Base-by-base conservation (phyloP, 2,888 invertebrate genomes). In the Gandaritis pyraliata region DNA sequence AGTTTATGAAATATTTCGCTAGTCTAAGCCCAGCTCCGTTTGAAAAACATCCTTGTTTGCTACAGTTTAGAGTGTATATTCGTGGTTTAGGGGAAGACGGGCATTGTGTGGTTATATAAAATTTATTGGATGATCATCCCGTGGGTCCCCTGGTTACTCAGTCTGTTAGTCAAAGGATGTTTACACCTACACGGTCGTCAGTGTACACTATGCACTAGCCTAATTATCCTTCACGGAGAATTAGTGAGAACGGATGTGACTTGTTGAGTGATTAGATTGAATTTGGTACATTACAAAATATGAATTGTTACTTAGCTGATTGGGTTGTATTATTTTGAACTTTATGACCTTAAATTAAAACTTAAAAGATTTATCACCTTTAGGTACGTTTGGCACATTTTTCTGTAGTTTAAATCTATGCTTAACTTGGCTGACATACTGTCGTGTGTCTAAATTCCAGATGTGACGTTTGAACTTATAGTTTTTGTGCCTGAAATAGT, bases 101-200 rank as follows among this genome's bases (percentile, higher is more conserved):
- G 23, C 23, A 70, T 73, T 72, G 47, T 61, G 56, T 65, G 65
- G 64, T 58, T 70, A 74, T 80, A 62, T 65, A 69, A 78, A 79
- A 80, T 79, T 75, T 80, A 79, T 77, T 72, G 77, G 66, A 62
- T 72, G 73, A 74, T 75, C 69, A 77, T 76, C 76, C 75, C 65
- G n/a, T 52, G 70, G 68, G 63, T 58, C 46, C 62, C 66, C 69
- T 48, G 59, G 71, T 73, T 78, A 77, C 68, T 77, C 77, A 74
- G 74, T 76, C 75, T 74, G 78, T 70, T 81, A 76, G 80, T 80
- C 79, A 81, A 82, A 82, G 78, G 72, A 73, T 78, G 74, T 78
- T 77, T 72, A 76, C 78, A 77, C 72, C 68, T 72, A 66, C 58
- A 52, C 64, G 59, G 69, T 65, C 68, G 58, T 10, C n/a, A 18